Conservation (phyloP, 2,113 vertebrate genomes). For the Tetrao urogallus region DNA sequence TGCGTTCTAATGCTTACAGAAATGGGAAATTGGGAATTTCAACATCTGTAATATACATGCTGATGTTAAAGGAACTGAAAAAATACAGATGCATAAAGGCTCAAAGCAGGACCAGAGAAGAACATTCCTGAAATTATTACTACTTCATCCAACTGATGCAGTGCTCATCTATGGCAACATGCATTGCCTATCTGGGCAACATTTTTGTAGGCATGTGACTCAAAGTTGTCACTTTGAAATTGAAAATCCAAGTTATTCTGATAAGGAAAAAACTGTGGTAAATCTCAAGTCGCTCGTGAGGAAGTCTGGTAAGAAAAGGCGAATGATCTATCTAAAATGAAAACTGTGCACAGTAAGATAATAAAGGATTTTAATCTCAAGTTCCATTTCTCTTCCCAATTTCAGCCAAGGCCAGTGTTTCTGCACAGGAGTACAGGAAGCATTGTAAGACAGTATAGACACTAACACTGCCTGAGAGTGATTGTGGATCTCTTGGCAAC, state of each 20-base stretch:
- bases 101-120: background rate
- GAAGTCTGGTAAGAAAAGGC: background rate
- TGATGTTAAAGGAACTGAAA: background rate
- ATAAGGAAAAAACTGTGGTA: background rate
- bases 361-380: background rate
- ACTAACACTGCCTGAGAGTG: background rate
- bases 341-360: background rate
- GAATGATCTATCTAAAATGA: background rate
- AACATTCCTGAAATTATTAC: background rate
- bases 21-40: background rate
- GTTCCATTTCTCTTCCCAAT: background rate
- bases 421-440: background rate
- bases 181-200: background rate
- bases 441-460: background rate
- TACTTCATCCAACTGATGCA: background rate
- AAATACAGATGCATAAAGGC: background rate
- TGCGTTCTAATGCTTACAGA: background rate
- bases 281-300: background rate
- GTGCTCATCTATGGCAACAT: background rate
- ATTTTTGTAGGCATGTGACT: background rate
- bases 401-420: background rate
- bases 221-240: background rate
- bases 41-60: background rate
- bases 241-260: background rate
- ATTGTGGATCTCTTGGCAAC: background rate